These are phyloP conservation scores for Acronicta alni DNA, from an alignment of 2,888 invertebrate genomes.

Conservation along the genomic window DNA sequence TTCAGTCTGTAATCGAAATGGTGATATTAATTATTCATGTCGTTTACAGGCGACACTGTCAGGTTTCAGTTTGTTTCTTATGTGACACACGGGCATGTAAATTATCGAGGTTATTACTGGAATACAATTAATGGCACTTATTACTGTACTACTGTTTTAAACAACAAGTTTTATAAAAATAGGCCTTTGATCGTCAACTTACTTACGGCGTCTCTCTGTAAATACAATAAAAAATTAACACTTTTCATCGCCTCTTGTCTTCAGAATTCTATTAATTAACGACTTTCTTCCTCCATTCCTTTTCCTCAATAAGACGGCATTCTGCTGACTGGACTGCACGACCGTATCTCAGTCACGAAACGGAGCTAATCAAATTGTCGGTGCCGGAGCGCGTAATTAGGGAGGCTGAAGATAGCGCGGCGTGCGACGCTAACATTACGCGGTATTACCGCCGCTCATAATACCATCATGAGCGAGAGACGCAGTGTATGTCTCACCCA, in stretches of 20 bases:
- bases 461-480: conserved; percentile 36
- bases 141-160: no score
- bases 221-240: no score
- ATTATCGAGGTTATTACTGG: neutral
- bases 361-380: conserved; percentile 70
- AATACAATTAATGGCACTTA: conserved; percentile 3
- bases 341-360: conserved; percentile 43
- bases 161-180: no score
- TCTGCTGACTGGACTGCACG: conserved; percentile 14
- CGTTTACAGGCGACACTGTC: conserved; percentile 44
- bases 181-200: no score
- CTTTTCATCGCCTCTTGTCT: neutral
- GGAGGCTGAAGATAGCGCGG: conserved; percentile 66
- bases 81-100: neutral
- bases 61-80: conserved; percentile 42
- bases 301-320: conserved; percentile 30
- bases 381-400: conserved; percentile 63
- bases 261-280: conserved; percentile 8
- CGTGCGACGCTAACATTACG: conserved; percentile 63
- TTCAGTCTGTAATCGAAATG: conserved; percentile 9
- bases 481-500: conserved; percentile 43
- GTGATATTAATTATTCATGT: conserved; percentile 55
- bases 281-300: conserved; percentile 7
- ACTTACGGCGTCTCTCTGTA: no score
- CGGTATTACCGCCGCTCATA: conserved; percentile 50